Evolutionary conservation across 2,113 vertebrate species (phyloP).

Genomic region (Chroicocephalus ridibundus): DNA sequence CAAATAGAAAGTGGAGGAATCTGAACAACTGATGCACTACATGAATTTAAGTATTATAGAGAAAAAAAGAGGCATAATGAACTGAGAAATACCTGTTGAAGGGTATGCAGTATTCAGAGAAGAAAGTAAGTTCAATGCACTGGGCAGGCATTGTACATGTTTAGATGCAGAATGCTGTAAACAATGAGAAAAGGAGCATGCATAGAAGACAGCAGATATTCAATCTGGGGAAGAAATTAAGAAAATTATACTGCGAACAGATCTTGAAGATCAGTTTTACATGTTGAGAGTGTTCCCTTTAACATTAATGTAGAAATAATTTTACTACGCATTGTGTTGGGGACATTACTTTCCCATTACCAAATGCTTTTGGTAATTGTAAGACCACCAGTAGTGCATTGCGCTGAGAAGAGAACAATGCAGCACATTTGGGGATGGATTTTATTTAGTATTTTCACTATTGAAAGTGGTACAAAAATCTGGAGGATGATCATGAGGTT

Average conservation of each 20-base stretch:
- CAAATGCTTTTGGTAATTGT: background rate
- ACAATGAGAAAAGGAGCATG: background rate
- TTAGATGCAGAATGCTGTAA: background rate
- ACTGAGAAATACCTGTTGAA: background rate
- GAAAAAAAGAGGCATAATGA: background rate
- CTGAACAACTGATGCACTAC: background rate
- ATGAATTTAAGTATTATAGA: background rate
- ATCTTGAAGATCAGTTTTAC: background rate
- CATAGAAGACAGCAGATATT: background rate
- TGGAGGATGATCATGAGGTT: background rate
- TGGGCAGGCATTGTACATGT: rapidly evolving
- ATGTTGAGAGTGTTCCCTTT: background rate
- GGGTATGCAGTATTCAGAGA: background rate
- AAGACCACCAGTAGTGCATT: background rate
- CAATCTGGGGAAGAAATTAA: background rate
- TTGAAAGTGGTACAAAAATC: background rate
- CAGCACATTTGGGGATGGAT: background rate
- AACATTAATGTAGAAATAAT: background rate
- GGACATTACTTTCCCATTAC: background rate
- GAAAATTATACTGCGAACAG: background rate
- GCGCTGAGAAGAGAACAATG: background rate
- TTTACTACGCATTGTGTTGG: background rate
- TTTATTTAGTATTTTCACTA: background rate
- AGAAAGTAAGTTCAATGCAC: background rate
- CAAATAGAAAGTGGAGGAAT: background rate